phyloP scores from a whole-genome alignment of 1,140 invertebrate species.

The Lanistes nyassanus region DNA sequence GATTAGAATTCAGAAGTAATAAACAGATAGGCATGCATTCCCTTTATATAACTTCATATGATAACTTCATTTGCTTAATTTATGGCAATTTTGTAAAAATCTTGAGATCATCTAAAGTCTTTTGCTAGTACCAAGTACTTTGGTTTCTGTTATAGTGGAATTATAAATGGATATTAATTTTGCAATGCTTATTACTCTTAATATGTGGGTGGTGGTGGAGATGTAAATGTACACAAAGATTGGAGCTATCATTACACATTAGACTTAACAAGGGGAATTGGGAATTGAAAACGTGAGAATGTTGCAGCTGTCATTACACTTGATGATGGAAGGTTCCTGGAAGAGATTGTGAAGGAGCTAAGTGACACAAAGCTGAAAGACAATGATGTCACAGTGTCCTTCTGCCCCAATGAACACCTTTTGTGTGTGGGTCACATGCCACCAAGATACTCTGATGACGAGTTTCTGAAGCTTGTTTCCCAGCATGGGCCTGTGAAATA shows the following conservation, averaged over 20 bases:
- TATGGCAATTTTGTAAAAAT: too few species aligned
- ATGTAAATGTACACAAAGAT: background rate
- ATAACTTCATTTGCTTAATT: too few species aligned
- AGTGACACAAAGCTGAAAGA: constrained; percentile 49
- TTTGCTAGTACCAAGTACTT: too few species aligned
- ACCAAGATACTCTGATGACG: constrained; percentile 66
- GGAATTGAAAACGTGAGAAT: background rate
- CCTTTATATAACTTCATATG: too few species aligned
- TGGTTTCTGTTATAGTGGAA: background rate
- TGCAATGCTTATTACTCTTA: background rate
- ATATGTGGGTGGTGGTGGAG: background rate
- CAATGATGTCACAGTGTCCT: constrained; percentile 56
- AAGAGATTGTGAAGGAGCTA: constrained; percentile 45
- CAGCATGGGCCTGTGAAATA: constrained; percentile 69
- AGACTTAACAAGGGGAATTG: background rate
- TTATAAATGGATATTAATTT: background rate
- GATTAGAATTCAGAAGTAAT: too few species aligned
- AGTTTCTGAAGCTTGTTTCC: constrained; percentile 68
- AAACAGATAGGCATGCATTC: background rate
- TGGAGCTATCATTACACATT: too few species aligned
- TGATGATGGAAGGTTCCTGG: constrained; percentile 43
- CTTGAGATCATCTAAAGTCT: too few species aligned
- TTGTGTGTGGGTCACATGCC: constrained; percentile 72
- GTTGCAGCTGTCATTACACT: constrained; percentile 52
- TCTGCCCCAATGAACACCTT: constrained; percentile 70